A percentile compares a stretch with the other conserved stretches of the same genome.
Evolutionary conservation across 2,113 vertebrate species (phyloP).

Genomic region (Sigmodon hispidus): DNA sequence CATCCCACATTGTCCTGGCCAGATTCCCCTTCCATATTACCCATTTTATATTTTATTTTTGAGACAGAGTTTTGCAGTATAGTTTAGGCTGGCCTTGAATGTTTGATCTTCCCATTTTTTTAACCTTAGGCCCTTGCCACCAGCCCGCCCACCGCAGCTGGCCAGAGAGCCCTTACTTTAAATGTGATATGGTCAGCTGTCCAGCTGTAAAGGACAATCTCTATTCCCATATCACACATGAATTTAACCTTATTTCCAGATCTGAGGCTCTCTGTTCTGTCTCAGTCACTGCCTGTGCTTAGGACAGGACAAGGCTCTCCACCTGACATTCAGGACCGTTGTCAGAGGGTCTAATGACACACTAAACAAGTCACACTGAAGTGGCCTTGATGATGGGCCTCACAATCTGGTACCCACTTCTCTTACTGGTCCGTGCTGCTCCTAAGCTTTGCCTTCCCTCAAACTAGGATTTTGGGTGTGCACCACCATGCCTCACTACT

Average conservation of each 20-base stretch:
- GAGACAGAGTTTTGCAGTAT: neutral
- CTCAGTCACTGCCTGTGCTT: neutral
- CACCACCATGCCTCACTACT: neutral
- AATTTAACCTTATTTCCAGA: too few relatives aligned
- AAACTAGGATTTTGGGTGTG: neutral
- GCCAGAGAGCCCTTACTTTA: neutral
- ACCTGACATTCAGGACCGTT: neutral
- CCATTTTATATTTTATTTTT: neutral
- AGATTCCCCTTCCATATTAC: neutral
- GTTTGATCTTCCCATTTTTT: neutral
- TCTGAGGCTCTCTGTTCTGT: neutral
- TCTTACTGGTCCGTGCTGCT: too few relatives aligned
- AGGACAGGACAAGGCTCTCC: neutral
- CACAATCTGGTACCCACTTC: neutral
- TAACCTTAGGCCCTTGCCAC: neutral
- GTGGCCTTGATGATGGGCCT: neutral
- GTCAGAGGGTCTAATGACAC: neutral
- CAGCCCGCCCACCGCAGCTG: neutral
- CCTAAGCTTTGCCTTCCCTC: too few relatives aligned
- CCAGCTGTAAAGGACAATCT: neutral
- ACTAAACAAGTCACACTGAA: neutral
- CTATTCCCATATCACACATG: neutral
- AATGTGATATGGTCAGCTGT: neutral
- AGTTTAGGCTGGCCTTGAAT: neutral
- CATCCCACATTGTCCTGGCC: neutral